A percentile compares a stretch with the other conserved stretches of the same genome.
These are phyloP conservation scores for Plecturocebus donacophilus DNA, from an alignment of 2,113 vertebrate genomes.

Conservation along the genomic window DNA sequence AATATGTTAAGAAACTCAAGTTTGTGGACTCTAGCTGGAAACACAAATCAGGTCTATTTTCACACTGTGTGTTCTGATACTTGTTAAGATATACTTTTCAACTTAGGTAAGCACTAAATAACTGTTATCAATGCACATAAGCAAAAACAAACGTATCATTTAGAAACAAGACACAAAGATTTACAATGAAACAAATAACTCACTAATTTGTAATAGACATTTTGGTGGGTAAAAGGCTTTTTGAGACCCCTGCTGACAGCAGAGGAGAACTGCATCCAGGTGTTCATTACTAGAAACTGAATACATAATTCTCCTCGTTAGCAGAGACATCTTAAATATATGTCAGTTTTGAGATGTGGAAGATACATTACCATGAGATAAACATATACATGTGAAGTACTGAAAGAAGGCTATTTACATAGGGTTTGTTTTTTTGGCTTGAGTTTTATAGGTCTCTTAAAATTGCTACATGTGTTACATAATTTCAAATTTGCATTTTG, in stretches of 20 bases:
- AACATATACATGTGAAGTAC: background rate
- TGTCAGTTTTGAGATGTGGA: background rate
- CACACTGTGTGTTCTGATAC: background rate
- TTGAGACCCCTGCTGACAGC: slow-evolving; percentile 76
- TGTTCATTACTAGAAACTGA: background rate
- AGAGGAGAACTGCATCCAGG: slow-evolving; percentile 41
- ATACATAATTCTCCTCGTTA: background rate
- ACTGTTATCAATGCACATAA: background rate
- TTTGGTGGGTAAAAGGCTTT: slow-evolving; percentile 61
- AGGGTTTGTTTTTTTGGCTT: background rate
- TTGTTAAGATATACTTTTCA: background rate
- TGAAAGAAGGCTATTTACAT: background rate
- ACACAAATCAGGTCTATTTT: background rate
- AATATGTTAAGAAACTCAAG: background rate
- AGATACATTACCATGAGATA: background rate
- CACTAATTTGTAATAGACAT: background rate
- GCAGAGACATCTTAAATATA: background rate
- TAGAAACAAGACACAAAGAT: background rate
- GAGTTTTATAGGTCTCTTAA: background rate
- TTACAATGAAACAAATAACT: slow-evolving; percentile 6
- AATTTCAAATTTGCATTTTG: background rate
- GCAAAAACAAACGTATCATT: background rate
- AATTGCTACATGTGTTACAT: background rate
- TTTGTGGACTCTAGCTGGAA: slow-evolving; percentile 36
- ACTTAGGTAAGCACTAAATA: background rate